phyloP scores from a whole-genome alignment of 2,888 invertebrate genomes.

The Drosophila infuscata region DNA sequence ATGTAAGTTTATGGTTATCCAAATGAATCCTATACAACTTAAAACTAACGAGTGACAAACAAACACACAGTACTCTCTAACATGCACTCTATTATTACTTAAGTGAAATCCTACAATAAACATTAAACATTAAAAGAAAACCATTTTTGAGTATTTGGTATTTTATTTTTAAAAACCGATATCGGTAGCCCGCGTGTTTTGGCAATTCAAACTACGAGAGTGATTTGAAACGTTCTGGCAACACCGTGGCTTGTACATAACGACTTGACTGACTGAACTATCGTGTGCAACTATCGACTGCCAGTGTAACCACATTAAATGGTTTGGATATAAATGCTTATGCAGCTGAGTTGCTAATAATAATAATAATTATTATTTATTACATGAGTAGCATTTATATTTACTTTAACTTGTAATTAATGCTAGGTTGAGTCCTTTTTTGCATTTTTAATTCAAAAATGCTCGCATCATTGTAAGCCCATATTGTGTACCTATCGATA shows the following conservation, averaged over 20 bases:
- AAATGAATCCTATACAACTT: constrained; percentile 83
- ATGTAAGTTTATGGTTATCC: constrained; percentile 76
- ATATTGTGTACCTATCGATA: constrained; percentile 53
- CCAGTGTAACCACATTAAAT: constrained; percentile 40
- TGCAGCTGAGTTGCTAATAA: constrained; percentile 8
- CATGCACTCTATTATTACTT: constrained; percentile 56
- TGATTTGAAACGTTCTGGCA: constrained; percentile 27
- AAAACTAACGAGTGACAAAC: constrained; percentile 55
- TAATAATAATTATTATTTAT: constrained; percentile 5
- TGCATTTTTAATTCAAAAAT: constrained; percentile 59
- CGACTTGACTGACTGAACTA: constrained; percentile 26
- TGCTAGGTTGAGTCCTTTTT: not conserved
- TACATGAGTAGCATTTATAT: constrained; percentile 2
- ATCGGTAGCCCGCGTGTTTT: not conserved
- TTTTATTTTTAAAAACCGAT: constrained; percentile 5
- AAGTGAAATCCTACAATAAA: constrained; percentile 58
- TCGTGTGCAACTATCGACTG: constrained; percentile 35
- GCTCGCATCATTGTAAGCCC: constrained; percentile 30
- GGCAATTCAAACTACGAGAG: not conserved
- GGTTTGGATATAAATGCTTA: not conserved
- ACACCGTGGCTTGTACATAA: constrained; percentile 13
- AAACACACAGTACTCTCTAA: constrained; percentile 57
- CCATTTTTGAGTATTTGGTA: not conserved
- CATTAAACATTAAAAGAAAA: constrained; percentile 33
- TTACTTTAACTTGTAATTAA: not conserved